Percentiles rank a stretch among this genome's conserved stretches.
Conservation (phyloP, 1,140 invertebrate species). For the Glossosoma conforme region DNA sequence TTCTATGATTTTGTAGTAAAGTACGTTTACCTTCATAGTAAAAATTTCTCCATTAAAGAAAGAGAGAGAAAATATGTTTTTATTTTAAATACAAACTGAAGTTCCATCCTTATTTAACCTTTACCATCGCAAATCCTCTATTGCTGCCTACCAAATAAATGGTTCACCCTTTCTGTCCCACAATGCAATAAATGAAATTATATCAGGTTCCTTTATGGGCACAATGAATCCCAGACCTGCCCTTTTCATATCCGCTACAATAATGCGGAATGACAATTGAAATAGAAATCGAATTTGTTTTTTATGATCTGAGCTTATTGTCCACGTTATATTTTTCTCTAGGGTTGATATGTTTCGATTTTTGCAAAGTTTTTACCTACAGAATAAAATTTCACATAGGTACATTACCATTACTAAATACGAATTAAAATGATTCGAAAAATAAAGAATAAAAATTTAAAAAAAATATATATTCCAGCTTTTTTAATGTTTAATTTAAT, state of each 20-base stretch:
- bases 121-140: conserved; percentile 12
- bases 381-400: conserved; percentile 7
- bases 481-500: no score
- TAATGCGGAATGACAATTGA: conserved; percentile 22
- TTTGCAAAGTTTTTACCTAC: neutral
- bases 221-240: conserved; percentile 23
- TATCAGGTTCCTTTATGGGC: conserved; percentile 28
- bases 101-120: conserved; percentile 17
- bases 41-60: no score
- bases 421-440: no score
- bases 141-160: conserved; percentile 3
- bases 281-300: conserved; percentile 33
- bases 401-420: no score
- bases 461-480: no score
- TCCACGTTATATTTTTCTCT: conserved; percentile 10
- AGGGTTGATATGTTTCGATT: conserved; percentile 22
- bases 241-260: conserved; percentile 27
- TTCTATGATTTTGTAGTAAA: no score
- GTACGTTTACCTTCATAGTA: no score
- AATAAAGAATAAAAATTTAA: no score
- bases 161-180: conserved; percentile 18
- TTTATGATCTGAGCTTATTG: conserved; percentile 28
- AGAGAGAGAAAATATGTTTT: no score
- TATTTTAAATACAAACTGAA: no score
- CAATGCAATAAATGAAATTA: conserved; percentile 32